A percentile compares a stretch with the other conserved stretches of the same genome.
phyloP scores from a whole-genome alignment of 2,888 invertebrate genomes.

The Drosophila setosimentum region DNA sequence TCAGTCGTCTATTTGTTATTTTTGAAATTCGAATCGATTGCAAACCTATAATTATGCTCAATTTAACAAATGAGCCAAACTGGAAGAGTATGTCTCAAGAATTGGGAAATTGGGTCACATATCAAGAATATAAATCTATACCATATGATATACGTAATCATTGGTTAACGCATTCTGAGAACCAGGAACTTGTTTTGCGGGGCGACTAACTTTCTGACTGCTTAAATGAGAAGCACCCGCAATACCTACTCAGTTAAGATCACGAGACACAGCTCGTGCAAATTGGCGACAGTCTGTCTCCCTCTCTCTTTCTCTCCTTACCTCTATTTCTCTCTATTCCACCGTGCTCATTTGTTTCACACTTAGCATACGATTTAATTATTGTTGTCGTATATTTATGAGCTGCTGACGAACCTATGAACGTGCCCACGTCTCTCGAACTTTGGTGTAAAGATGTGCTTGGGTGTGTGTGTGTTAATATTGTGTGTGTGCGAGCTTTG shows the following conservation, averaged over 20 bases:
- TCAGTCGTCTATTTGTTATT: background rate
- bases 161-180: conserved; percentile 7
- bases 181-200: conserved; percentile 31
- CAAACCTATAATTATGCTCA: background rate
- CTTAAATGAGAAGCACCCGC: conserved; percentile 68
- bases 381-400: conserved; percentile 61
- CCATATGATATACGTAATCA: background rate
- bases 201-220: conserved; percentile 49
- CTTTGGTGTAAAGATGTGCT: conserved; percentile 1
- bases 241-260: conserved; percentile 39
- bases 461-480: conserved; percentile 1
- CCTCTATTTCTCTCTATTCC: background rate
- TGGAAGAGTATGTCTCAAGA: background rate
- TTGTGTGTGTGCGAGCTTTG: conserved; percentile 21
- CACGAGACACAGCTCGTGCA: conserved; percentile 75
- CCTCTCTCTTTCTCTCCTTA: background rate
- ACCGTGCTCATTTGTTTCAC: conserved; percentile 6
- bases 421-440: conserved; percentile 38
- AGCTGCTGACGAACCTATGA: conserved; percentile 44
- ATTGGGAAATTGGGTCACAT: background rate
- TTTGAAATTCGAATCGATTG: background rate
- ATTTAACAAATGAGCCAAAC: background rate
- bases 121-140: background rate
- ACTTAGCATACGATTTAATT: conserved; percentile 52
- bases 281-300: conserved; percentile 46